Evolutionary conservation across 1,140 invertebrate genomes (phyloP).

Genomic region (Bombus vancouverensis): DNA sequence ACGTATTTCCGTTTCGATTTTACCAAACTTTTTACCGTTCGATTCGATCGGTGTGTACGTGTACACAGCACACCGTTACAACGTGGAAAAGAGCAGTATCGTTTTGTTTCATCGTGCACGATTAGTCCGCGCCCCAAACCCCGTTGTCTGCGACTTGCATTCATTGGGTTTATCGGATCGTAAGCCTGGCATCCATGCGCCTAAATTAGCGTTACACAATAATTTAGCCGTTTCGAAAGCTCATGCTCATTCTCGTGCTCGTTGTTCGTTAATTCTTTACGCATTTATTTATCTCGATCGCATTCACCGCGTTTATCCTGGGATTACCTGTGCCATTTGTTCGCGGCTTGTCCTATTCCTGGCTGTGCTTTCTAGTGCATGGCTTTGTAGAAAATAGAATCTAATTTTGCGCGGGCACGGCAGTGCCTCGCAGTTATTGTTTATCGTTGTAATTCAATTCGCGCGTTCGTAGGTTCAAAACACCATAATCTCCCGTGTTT

Average conservation of each 20-base stretch:
- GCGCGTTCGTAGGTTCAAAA: background rate
- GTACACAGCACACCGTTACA: too few species aligned
- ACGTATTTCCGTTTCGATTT: constrained; percentile 1
- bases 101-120: constrained; percentile 51
- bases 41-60: background rate
- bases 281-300: constrained; percentile 29
- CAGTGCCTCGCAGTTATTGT: background rate
- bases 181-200: constrained; percentile 11
- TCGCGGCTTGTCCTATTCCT: background rate
- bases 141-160: constrained; percentile 46
- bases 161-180: constrained; percentile 54
- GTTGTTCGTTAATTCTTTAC: constrained; percentile 33
- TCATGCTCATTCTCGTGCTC: constrained; percentile 5
- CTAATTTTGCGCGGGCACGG: background rate
- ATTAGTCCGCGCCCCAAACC: constrained; percentile 31
- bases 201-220: constrained; percentile 47
- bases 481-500: too few species aligned
- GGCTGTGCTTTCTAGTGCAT: too few species aligned
- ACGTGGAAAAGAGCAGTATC: constrained; percentile 16
- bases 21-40: constrained; percentile 11
- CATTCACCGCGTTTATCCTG: constrained; percentile 4
- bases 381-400: background rate
- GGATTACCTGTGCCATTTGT: constrained; percentile 18
- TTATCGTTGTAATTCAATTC: constrained; percentile 4
- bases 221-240: constrained; percentile 36